Evolutionary conservation across 2,888 invertebrate species (phyloP).

Genomic region (Agriopis marginaria): DNA sequence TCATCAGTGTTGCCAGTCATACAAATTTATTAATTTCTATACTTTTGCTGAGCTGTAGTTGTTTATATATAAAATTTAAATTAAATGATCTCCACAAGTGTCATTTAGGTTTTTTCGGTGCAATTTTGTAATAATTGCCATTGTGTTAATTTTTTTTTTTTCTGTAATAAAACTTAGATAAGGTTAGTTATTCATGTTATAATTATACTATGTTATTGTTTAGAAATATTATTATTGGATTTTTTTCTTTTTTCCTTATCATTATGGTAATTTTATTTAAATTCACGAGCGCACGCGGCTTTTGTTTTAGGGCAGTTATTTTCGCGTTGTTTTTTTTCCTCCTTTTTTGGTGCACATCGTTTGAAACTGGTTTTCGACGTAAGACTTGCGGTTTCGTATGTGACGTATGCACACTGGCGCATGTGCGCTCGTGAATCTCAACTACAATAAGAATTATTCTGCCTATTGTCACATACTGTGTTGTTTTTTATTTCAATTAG

Average conservation of each 20-base stretch:
- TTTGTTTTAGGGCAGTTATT: slow-evolving; percentile 4
- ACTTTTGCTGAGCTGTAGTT: neutral
- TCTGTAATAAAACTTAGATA: neutral
- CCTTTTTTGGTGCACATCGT: no score
- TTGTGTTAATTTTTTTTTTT: slow-evolving; percentile 30
- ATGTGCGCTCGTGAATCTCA: neutral
- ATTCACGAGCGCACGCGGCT: neutral
- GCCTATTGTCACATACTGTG: neutral
- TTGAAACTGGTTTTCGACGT: no score
- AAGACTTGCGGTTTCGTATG: neutral
- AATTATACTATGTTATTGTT: neutral
- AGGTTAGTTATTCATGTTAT: slow-evolving; percentile 5
- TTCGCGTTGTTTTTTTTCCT: neutral
- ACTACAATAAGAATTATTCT: neutral
- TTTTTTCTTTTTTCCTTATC: neutral
- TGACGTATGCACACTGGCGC: neutral
- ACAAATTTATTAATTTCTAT: neutral
- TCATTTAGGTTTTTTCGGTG: slow-evolving; percentile 57
- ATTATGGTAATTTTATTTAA: neutral
- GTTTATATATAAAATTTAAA: slow-evolving; percentile 20
- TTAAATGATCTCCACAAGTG: slow-evolving; percentile 59
- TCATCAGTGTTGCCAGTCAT: neutral
- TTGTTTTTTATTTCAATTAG: neutral
- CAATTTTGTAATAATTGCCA: slow-evolving; percentile 57
- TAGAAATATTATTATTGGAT: slow-evolving; percentile 4